Base-by-base conservation (phyloP, 2,113 vertebrate genomes). In the Hirundichthys speculiger region DNA sequence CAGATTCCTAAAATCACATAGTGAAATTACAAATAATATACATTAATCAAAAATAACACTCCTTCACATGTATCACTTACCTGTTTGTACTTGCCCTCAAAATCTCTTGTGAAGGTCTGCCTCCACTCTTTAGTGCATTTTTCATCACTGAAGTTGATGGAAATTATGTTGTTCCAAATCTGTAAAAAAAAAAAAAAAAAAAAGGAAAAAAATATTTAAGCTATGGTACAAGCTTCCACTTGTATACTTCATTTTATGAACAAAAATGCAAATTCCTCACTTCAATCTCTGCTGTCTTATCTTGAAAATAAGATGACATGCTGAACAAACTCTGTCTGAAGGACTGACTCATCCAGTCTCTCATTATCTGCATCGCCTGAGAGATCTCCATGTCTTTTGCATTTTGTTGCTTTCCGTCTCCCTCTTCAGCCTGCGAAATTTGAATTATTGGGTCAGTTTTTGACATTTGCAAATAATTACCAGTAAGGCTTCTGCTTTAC, bases 151-250 rank as follows among this genome's bases (percentile, higher is more conserved):
- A 97, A 96, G 13, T 39, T n/a, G 22, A 96, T 83, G 1, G 55
- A 88, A 15, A 96, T 74, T 38, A 97, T 86, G 11, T 64, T 87
- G 67, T 92, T 75, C 96, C 95, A 98, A 1, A 87, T 84, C 96
- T 98, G 71, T 10, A 50, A 77, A 58, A 60, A 45, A 19, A n/a
- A 4, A 34, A 34, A 34, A 7, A 34, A 4, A 7, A n/a, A n/a
- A n/a, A n/a, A n/a, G n/a, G n/a, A n/a, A n/a, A n/a, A n/a, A n/a
- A n/a, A n/a, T n/a, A n/a, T n/a, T n/a, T n/a, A n/a, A n/a, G n/a
- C n/a, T n/a, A n/a, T n/a, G n/a, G n/a, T n/a, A n/a, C n/a, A 25
- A 14, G 4, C 7, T 13, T 50, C 13, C 6, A 4, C 21, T 11
- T 16, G 13, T 13, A 15, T 16, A 4, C 13, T 62, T 50, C 13